Base-by-base conservation (phyloP, 2,113 vertebrate species). In the Climacteris rufus region DNA sequence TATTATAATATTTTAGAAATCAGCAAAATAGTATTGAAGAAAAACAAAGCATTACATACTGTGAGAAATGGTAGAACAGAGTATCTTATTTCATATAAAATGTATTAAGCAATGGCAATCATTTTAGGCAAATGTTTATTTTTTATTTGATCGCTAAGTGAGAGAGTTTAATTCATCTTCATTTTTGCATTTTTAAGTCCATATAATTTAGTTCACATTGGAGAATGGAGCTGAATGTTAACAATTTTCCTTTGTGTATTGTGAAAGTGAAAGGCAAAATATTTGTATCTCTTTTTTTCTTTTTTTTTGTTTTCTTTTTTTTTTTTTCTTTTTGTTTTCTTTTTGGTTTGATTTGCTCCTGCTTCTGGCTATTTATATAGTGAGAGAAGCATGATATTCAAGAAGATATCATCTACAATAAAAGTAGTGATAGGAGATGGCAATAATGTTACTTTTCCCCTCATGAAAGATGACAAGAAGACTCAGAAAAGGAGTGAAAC, bases 171-270 rank as follows among this genome's bases (percentile, higher is more conserved):
- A 97, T 97, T 97, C 77, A 96, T 97, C 96, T 98, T 98, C 56
- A 96, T 98, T 97, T 97, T 96, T 92, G 61, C 91, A 96, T 96
- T 97, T 97, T 97, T 93, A 96, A 97, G 86, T 94, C 91, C 87
- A 93, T 77, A 93, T 96, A 96, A 97, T 97, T 97, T 95, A 97
- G 92, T 86, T 96, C 91, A 95, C 37, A 77, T 33, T 94, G 9
- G 14, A 97, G 89, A 86, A 96, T n/a, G 3, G 95, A 97, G 66
- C 53, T 96, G 89, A 96, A 97, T 93, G 53, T 94, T 95, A 96
- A 90, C 94, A 89, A 94, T 92, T 97, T 96, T 97, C 90, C 80
- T 97, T 94, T 96, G 87, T 96, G 79, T 44, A 83, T 75, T 78
- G 28, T 87, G 92, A 96, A 97, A 93, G 83, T 97, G 87, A 96